A percentile compares a stretch with the other conserved stretches of the same genome.
These are phyloP conservation scores for Pentalonia nigronervosa DNA, from an alignment of 1,140 invertebrate genomes.

Conservation along the genomic window DNA sequence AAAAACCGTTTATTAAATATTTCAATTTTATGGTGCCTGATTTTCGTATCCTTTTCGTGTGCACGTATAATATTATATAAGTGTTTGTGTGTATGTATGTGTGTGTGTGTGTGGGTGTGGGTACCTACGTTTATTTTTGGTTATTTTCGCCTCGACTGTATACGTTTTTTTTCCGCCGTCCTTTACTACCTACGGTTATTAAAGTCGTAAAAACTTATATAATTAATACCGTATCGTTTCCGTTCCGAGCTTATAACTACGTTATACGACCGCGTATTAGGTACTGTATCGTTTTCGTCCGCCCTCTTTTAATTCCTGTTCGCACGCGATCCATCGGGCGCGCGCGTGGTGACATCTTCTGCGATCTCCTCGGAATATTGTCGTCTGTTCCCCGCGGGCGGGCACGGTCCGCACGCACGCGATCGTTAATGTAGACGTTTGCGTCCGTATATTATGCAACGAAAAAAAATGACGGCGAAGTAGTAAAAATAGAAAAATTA, in stretches of 20 bases:
- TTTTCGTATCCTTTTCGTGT: slow-evolving; percentile 44
- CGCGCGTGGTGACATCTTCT: slow-evolving; percentile 48
- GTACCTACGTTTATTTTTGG: background rate
- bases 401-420: slow-evolving; percentile 8
- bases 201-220: slow-evolving; percentile 47
- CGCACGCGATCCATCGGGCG: slow-evolving; percentile 41
- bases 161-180: background rate
- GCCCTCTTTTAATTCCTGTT: slow-evolving; percentile 49
- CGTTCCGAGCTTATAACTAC: background rate
- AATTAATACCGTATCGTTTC: slow-evolving; percentile 57
- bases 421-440: slow-evolving; percentile 18
- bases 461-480: background rate
- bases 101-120: background rate
- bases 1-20: slow-evolving; percentile 55
- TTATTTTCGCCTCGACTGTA: background rate
- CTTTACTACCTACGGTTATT: slow-evolving; percentile 45
- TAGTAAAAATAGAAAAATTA: slow-evolving; percentile 1
- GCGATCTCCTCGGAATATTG: slow-evolving; percentile 35
- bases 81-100: background rate
- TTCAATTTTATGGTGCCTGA: slow-evolving; percentile 43
- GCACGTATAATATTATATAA: background rate
- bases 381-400: background rate
- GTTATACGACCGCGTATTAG: slow-evolving; percentile 8
- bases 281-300: slow-evolving; percentile 16
- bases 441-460: background rate